These are phyloP conservation scores for Anser cygnoides DNA, from an alignment of 2,113 vertebrate species.

Conservation along the genomic window DNA sequence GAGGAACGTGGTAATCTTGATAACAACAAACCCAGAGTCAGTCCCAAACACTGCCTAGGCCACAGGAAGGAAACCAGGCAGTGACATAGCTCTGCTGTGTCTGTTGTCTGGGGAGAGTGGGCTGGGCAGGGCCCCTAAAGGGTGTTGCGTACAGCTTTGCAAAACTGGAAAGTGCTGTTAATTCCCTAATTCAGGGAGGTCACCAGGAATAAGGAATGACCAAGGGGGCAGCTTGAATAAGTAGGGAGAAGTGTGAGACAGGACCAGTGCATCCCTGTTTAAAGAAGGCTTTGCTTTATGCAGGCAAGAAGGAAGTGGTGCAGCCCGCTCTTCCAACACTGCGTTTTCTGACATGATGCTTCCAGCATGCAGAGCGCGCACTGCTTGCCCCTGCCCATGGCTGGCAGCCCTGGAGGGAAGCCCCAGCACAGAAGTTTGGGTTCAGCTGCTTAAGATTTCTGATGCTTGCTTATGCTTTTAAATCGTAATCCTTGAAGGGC, in stretches of 20 bases:
- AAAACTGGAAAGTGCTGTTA: neutral
- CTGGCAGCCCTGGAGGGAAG: neutral
- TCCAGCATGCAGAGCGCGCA: neutral
- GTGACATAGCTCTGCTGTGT: neutral
- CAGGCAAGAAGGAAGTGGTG: neutral
- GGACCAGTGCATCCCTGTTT: neutral
- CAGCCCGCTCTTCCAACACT: neutral
- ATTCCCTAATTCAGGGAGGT: neutral
- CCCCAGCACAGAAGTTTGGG: neutral
- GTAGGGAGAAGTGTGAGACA: neutral
- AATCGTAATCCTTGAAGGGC: neutral
- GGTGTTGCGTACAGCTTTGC: neutral
- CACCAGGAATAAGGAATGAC: neutral
- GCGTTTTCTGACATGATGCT: neutral
- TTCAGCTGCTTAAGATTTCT: neutral
- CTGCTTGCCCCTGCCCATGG: neutral
- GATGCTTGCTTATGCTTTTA: neutral
- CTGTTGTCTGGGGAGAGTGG: neutral
- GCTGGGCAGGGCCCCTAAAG: neutral
- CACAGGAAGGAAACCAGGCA: neutral
- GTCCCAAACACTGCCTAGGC: neutral
- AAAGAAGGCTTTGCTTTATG: neutral
- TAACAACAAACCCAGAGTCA: neutral
- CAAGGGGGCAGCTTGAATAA: neutral
- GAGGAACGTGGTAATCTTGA: constrained; percentile 65